Evolutionary conservation across 23 tunicate genomes (phyloP).

Genomic region (Halocynthia roretzi): DNA sequence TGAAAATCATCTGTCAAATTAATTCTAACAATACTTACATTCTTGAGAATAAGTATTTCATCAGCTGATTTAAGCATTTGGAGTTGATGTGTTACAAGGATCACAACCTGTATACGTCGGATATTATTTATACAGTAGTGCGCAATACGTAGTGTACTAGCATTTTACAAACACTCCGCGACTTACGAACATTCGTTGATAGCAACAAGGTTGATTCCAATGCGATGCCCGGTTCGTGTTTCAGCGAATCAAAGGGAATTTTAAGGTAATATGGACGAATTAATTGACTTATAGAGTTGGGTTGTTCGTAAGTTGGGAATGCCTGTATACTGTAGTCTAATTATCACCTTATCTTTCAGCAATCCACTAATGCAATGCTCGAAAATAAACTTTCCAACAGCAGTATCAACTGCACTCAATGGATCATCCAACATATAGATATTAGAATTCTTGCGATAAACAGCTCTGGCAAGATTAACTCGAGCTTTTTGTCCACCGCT

Average conservation of each 20-base stretch:
- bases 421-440: slow-evolving; percentile 86
- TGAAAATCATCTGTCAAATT: no score
- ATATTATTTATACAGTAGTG: no score
- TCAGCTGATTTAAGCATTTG: slow-evolving; percentile 65
- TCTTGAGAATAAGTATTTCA: slow-evolving; percentile 55
- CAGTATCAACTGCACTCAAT: slow-evolving; percentile 83
- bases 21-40: slow-evolving; percentile 24
- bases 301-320: no score
- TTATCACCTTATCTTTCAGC: slow-evolving; percentile 55
- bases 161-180: no score
- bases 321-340: not conserved
- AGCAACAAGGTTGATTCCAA: no score
- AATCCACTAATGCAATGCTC: slow-evolving; percentile 61
- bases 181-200: no score
- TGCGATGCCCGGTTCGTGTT: no score
- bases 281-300: no score
- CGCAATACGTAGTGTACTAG: no score
- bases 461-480: slow-evolving; percentile 83
- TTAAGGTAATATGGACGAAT: no score
- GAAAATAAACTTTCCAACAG: slow-evolving; percentile 71
- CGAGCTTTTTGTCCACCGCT: slow-evolving; percentile 98
- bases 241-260: no score
- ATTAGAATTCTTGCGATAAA: slow-evolving; percentile 49
- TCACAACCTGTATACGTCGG: slow-evolving; percentile 34
- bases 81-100: slow-evolving; percentile 91